Evolutionary conservation across 2,888 invertebrate genomes (phyloP), one percentile per base, ranked within the genome.

Genomic region (Drosophila ezoana): DNA sequence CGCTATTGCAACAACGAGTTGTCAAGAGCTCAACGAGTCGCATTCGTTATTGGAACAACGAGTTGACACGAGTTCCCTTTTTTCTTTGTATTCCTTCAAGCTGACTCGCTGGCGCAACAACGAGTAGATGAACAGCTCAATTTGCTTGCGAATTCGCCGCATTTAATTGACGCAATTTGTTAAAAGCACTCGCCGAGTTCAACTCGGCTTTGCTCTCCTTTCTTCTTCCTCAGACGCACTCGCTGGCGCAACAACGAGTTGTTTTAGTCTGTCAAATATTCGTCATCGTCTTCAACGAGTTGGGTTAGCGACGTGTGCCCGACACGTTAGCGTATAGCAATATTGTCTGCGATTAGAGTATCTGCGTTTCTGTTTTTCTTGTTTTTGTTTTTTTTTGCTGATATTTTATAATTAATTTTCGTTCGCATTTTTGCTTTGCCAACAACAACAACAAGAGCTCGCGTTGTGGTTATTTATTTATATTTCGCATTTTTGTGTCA

Each of bases 391-490:
- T n/a, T n/a, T 68, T 66, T 74, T 70, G 81, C 66, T 80, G 77
- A 80, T 83, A 78, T 77, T 81, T 81, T 81, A 80, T 79, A 83
- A 79, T 79, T 83, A 68, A 84, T 81, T 79, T 85, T 76, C 72
- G 79, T 75, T 65, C 45, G 68, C 56, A 45, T 70, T 70, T 78
- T 79, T 76, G 60, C 51, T 57, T 28, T 45, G 56, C 72, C 72
- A 68, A 35, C 8, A 49, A 32, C 16, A 59, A 38, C 28, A 56
- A 33, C 40, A 69, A 23, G 5, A 56, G 32, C 35, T 57, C 18
- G 44, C 38, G 47, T 33, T 64, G 56, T 61, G 54, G 16, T 60
- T 69, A 69, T 79, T 76, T 71, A 72, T 79, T 76, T 76, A 70
- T 76, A 76, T 79, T 70, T 70, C 63, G 60, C 76, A 76, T 79